Conservation (phyloP, 2,797 vertebrate species). For the Characodon lateralis region DNA sequence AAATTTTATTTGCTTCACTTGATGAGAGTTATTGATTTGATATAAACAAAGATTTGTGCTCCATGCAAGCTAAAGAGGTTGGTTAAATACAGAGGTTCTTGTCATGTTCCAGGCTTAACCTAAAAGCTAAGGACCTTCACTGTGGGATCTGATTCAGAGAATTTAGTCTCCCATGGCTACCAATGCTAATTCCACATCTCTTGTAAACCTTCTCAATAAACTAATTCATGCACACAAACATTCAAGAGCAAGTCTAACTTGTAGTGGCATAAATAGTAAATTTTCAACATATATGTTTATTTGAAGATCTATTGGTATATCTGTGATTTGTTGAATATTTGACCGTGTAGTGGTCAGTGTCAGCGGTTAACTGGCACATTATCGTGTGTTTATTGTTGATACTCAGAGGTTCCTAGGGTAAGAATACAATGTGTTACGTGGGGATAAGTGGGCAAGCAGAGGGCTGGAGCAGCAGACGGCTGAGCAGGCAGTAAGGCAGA, state of each 20-base stretch:
- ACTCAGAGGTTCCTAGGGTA: background rate
- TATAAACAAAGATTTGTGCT: background rate
- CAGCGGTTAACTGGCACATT: slow-evolving; percentile 1
- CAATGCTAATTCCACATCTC: background rate
- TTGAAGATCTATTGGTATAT: background rate
- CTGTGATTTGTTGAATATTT: slow-evolving; percentile 1
- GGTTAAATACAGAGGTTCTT: background rate
- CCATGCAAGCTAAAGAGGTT: background rate
- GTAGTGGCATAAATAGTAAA: background rate
- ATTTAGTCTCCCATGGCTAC: background rate
- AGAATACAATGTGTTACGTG: background rate
- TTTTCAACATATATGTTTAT: background rate
- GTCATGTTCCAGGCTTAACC: background rate
- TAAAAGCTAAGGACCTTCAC: background rate
- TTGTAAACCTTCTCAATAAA: background rate
- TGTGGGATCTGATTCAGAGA: background rate
- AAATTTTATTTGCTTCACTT: background rate
- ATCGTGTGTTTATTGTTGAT: slow-evolving; percentile 1
- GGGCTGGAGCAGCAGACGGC: slow-evolving; percentile 6
- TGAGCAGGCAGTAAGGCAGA: slow-evolving; percentile 9
- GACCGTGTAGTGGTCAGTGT: background rate
- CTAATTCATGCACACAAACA: background rate
- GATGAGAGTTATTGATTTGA: background rate
- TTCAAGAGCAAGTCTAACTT: background rate
- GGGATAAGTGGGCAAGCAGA: background rate